Evolutionary conservation across 2,113 vertebrate species (phyloP).

Genomic region (Cyanistes caeruleus): DNA sequence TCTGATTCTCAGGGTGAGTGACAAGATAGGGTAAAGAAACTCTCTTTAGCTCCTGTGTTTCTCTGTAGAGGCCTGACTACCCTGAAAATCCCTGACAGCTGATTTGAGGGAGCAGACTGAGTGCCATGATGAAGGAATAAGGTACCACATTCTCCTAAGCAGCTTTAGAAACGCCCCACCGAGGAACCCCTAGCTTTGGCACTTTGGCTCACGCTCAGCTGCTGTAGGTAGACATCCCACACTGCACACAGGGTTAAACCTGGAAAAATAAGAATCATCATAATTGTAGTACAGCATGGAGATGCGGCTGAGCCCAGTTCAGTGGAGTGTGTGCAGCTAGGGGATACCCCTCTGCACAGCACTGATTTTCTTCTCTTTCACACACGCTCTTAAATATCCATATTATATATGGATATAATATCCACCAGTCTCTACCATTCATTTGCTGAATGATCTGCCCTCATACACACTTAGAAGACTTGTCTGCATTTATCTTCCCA

Average conservation of each 20-base stretch:
- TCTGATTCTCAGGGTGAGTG: neutral
- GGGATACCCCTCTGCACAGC: neutral
- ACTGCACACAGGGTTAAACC: neutral
- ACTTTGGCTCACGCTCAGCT: neutral
- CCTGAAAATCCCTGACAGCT: neutral
- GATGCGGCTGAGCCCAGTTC: neutral
- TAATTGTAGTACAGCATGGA: neutral
- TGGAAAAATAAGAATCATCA: neutral
- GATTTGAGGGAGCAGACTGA: neutral
- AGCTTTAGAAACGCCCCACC: neutral
- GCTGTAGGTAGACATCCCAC: too few relatives aligned
- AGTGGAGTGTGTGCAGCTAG: neutral
- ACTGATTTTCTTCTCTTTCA: neutral
- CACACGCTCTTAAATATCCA: rapidly evolving
- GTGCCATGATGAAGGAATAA: neutral
- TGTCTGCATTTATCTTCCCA: neutral
- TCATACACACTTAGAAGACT: neutral
- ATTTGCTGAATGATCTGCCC: neutral
- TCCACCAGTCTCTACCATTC: neutral
- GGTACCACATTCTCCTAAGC: neutral
- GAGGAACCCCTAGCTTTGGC: neutral
- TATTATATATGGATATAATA: too few relatives aligned
- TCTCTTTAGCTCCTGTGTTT: neutral
- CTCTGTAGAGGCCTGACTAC: neutral
- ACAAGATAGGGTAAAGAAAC: neutral